Evolutionary conservation across 2,888 invertebrate genomes (phyloP), one percentile per base, ranked within the genome.

Genomic region (Tetramorium bicarinatum): DNA sequence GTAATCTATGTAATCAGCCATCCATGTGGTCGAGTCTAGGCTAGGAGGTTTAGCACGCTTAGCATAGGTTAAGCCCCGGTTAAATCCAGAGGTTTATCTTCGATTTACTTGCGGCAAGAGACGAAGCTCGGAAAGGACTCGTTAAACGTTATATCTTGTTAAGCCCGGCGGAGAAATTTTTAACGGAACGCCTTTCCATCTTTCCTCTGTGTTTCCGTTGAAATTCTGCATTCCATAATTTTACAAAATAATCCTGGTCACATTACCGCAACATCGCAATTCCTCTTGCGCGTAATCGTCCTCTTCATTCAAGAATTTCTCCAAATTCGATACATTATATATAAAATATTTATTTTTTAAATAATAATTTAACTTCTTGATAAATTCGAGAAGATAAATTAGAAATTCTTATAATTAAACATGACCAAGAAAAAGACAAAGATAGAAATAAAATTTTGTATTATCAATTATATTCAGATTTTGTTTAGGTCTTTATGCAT

Each of bases 1-100:
- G 92, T 94, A 93, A 94, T 94, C 93, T 93, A 93, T 88, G 92
- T 90, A 90, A 91, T 85, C 77, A 71, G 76, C 86, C 71, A 87
- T 84, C 88, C 86, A 85, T 91, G 91, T 85, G 91, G 90, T 89
- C 84, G 89, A 87, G 87, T 90, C 87, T 89, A 82, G 89, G 91
- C 89, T 91, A 91, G 91, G 91, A 90, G 92, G 91, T 93, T 94
- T 92, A 92, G 88, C 91, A 86, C 91, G 93, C 92, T 94, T 93
- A 92, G 93, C 93, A 93, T 94, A 93, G 93, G 93, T 93, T 94
- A 93, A 94, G 93, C 93, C 85, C 85, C 87, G 90, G 90, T 93
- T 93, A 93, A 93, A 93, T 90, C 92, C 91, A 82, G 81, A 90
- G 93, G 90, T 93, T 94, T 92, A 93, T 92, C 92, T 93, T 93